phyloP scores from a whole-genome alignment of 2,888 invertebrate species.

The Stramonita haemastoma region DNA sequence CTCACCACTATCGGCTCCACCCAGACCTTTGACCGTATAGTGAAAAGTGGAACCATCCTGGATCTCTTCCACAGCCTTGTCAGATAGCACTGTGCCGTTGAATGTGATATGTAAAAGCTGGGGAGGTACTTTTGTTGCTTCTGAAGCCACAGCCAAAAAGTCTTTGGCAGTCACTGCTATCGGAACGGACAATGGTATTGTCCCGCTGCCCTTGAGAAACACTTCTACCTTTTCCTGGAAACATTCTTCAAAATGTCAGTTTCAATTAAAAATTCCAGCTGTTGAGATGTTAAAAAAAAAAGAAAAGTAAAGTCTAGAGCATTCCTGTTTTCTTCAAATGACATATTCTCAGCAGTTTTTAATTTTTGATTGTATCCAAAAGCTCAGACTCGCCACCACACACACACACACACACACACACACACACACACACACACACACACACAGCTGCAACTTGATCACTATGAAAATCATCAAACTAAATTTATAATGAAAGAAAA shows the following conservation, averaged over 20 bases:
- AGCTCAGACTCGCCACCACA: no score
- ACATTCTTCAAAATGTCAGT: background rate
- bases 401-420: no score
- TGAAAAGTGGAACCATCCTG: background rate
- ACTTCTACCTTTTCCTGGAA: background rate
- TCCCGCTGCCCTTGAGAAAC: background rate
- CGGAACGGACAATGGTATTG: background rate
- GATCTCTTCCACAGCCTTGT: background rate
- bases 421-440: no score
- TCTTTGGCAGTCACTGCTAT: background rate
- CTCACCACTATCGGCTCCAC: conserved; percentile 1
- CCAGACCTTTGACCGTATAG: background rate
- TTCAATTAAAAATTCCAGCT: background rate
- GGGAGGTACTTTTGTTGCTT: background rate
- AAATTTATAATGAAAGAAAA: no score
- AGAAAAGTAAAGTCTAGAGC: no score
- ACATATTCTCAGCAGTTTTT: no score
- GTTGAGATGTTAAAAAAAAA: no score
- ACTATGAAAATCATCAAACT: no score
- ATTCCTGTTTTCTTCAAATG: no score
- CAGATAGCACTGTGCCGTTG: background rate
- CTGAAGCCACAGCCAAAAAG: background rate
- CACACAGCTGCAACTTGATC: no score
- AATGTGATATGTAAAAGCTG: background rate
- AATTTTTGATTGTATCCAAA: no score